Evolutionary conservation across 2,888 invertebrate species (phyloP), one percentile per base, ranked within the genome.

Genomic region (Tipula confusa): DNA sequence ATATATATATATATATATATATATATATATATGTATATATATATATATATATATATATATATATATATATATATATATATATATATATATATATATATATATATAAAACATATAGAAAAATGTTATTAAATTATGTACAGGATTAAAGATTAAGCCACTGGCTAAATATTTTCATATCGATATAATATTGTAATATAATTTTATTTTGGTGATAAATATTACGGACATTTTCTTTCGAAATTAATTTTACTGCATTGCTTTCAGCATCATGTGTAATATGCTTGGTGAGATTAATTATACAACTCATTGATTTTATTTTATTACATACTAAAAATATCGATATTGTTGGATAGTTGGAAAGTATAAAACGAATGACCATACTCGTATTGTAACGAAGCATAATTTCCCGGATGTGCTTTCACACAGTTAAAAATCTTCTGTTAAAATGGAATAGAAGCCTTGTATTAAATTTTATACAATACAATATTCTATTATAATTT

Each of bases 111-210:
- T n/a, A 7, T 43, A 43, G 13, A n/a, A n/a, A 43, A n/a, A 43
- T 43, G 43, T 43, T 43, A 43, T 43, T 43, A n/a, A 43, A 43
- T 43, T 43, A 43, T 43, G 43, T 64, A 64, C 64, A 24, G 64
- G 64, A 64, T 64, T 24, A 64, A 64, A 64, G 64, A 64, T 64
- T 64, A 64, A 64, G 64, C 64, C 64, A 64, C 24, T 64, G 64
- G 64, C 64, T 64, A 64, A 64, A 24, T 64, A 64, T 64, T 64
- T n/a, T n/a, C n/a, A 9, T 64, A 64, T 64, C 64, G 64, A 24
- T 18, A 64, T 24, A 24, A 64, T 64, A 24, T 64, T 64, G 64
- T 24, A 64, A 64, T 24, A 64, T 24, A 11, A 64, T 64, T 64
- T 64, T 64, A 15, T 15, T 43, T 43, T n/a, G 24, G 64, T 64